A percentile compares a stretch with the other conserved stretches of the same genome.
Conservation (phyloP, 1,140 invertebrate species). For the Drosophila obscura region DNA sequence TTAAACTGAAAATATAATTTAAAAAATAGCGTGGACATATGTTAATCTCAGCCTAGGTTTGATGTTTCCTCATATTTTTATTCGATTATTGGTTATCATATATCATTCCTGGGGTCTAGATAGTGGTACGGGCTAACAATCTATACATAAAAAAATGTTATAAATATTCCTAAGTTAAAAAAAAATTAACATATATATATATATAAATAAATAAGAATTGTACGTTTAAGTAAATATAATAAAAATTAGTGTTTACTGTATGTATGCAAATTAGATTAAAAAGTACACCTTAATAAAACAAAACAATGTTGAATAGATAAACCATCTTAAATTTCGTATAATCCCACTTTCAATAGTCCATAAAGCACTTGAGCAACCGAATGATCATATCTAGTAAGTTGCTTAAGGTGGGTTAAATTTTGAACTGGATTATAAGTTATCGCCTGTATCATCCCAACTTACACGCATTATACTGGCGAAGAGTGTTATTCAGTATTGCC, state of each 20-base stretch:
- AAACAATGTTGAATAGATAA: slow-evolving; percentile 3
- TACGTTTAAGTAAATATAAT: neutral
- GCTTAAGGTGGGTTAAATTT: too few relatives aligned
- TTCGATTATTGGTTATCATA: slow-evolving; percentile 12
- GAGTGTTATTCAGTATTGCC: too few relatives aligned
- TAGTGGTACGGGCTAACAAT: slow-evolving; percentile 17
- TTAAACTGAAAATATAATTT: too few relatives aligned
- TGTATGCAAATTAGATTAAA: slow-evolving; percentile 6
- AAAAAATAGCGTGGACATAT: too few relatives aligned
- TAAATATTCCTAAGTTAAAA: slow-evolving; percentile 1
- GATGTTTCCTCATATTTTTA: neutral
- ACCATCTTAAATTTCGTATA: too few relatives aligned
- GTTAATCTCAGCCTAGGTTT: too few relatives aligned
- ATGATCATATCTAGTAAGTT: too few relatives aligned
- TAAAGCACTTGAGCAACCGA: too few relatives aligned
- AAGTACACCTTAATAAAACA: slow-evolving; percentile 8
- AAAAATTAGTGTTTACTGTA: neutral
- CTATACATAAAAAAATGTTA: slow-evolving; percentile 28
- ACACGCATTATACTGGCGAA: too few relatives aligned
- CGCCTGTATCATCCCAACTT: too few relatives aligned
- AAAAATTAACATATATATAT: neutral
- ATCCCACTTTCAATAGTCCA: too few relatives aligned
- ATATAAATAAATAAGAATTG: neutral
- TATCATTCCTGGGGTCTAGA: neutral
- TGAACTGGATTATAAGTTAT: too few relatives aligned